phyloP scores from a whole-genome alignment of 2,113 vertebrate species.

The Neomonachus schauinslandi region DNA sequence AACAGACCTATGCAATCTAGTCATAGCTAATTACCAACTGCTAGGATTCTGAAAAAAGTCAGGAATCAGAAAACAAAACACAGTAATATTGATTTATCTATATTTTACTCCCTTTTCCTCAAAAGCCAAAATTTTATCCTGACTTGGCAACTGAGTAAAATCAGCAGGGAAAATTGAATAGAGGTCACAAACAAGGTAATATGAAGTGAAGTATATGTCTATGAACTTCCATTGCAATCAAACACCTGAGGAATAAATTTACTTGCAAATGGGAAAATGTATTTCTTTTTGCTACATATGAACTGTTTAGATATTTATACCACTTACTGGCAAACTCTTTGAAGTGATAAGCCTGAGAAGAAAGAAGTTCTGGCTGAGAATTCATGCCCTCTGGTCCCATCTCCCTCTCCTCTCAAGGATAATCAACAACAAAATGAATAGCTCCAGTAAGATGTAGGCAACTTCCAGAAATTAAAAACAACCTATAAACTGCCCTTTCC shows the following conservation, averaged over 20 bases:
- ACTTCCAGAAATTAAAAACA: background rate
- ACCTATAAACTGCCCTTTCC: background rate
- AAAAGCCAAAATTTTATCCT: background rate
- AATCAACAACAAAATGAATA: background rate
- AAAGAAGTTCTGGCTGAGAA: background rate
- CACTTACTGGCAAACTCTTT: background rate
- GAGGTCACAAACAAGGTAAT: background rate
- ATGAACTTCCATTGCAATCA: background rate
- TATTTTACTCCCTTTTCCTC: background rate
- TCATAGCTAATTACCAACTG: background rate
- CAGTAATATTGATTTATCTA: background rate
- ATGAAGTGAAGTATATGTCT: background rate
- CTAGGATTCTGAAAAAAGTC: background rate
- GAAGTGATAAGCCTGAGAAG: background rate
- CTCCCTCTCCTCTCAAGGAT: background rate
- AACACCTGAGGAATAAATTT: background rate
- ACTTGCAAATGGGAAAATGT: background rate
- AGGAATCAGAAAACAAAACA: background rate
- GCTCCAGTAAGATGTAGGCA: background rate
- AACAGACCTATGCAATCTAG: background rate
- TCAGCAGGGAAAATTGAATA: background rate
- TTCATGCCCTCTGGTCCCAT: background rate
- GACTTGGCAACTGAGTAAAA: background rate
- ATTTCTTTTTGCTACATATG: background rate
- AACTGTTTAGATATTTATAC: background rate